phyloP scores from a whole-genome alignment of 2,888 invertebrate genomes.

The Metalampra italica region DNA sequence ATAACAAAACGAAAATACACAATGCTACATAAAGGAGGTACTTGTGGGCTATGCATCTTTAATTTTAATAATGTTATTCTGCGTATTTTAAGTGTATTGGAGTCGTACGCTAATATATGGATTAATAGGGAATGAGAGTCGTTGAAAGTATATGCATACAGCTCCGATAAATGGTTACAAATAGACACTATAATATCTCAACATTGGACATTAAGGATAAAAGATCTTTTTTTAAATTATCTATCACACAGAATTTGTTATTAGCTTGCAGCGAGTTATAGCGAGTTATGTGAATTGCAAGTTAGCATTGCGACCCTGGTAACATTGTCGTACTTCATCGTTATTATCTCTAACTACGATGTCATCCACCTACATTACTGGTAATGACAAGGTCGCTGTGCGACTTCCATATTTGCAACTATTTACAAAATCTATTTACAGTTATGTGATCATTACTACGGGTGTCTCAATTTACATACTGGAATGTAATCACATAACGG shows the following conservation, averaged over 20 bases:
- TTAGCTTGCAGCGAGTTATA: slow-evolving; percentile 20
- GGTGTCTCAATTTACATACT: slow-evolving; percentile 60
- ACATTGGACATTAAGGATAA: too few relatives aligned
- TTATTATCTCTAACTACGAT: slow-evolving; percentile 45
- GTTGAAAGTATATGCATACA: too few relatives aligned
- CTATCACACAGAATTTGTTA: slow-evolving; percentile 18
- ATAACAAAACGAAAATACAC: slow-evolving; percentile 52
- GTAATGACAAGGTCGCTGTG: slow-evolving; percentile 59
- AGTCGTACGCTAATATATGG: too few relatives aligned
- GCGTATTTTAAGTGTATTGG: too few relatives aligned
- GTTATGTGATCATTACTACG: slow-evolving; percentile 55
- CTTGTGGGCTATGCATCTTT: slow-evolving; percentile 7
- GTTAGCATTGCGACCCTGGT: slow-evolving; percentile 45
- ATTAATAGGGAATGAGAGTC: too few relatives aligned
- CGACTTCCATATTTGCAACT: slow-evolving; percentile 61
- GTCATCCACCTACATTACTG: slow-evolving; percentile 38
- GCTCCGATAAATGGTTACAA: too few relatives aligned
- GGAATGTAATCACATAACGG: slow-evolving; percentile 71
- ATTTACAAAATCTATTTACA: slow-evolving; percentile 75
- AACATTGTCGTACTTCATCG: slow-evolving; percentile 48
- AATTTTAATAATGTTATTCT: too few relatives aligned
- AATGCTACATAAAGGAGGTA: slow-evolving; percentile 42
- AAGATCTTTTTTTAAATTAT: too few relatives aligned
- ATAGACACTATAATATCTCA: too few relatives aligned
- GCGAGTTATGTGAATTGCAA: slow-evolving; percentile 31